A percentile compares a stretch with the other conserved stretches of the same genome.
These are phyloP conservation scores for Hydrotaea diabolus DNA, from an alignment of 2,888 invertebrate genomes.

Conservation along the genomic window DNA sequence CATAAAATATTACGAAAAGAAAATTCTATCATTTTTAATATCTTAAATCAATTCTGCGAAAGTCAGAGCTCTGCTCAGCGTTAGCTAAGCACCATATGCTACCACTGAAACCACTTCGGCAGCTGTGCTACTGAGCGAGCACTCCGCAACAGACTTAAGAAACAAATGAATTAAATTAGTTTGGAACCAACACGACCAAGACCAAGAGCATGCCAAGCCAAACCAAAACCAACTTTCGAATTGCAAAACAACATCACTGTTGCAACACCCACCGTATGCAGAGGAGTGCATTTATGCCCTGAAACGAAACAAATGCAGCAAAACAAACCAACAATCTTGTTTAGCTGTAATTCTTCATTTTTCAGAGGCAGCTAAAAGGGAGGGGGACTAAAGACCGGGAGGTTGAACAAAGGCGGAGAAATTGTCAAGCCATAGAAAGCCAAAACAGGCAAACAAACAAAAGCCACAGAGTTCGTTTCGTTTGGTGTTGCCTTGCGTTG, in stretches of 20 bases:
- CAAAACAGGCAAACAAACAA: constrained; percentile 2
- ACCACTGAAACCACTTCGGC: constrained; percentile 36
- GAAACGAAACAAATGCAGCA: constrained; percentile 5
- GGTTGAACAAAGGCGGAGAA: no score
- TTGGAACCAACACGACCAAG: constrained; percentile 13
- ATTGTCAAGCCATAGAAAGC: not conserved
- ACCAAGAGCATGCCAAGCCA: not conserved
- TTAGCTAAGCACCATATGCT: not conserved
- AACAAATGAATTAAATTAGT: constrained; percentile 52
- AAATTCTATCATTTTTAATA: constrained; percentile 20
- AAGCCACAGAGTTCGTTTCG: no score
- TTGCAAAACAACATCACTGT: not conserved
- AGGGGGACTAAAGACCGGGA: no score
- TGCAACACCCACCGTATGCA: not conserved
- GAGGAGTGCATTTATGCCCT: not conserved
- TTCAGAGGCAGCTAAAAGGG: no score
- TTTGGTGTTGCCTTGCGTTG: constrained; percentile 25
- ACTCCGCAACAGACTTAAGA: constrained; percentile 41
- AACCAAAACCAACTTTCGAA: not conserved
- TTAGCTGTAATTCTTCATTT: constrained; percentile 13
- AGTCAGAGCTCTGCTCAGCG: not conserved
- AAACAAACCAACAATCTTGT: constrained; percentile 36
- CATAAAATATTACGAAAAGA: not conserved
- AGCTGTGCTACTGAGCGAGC: no score
- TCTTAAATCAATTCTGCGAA: not conserved